Base-by-base conservation (phyloP, 1,140 invertebrate genomes). In the Rhyzopertha dominica region DNA sequence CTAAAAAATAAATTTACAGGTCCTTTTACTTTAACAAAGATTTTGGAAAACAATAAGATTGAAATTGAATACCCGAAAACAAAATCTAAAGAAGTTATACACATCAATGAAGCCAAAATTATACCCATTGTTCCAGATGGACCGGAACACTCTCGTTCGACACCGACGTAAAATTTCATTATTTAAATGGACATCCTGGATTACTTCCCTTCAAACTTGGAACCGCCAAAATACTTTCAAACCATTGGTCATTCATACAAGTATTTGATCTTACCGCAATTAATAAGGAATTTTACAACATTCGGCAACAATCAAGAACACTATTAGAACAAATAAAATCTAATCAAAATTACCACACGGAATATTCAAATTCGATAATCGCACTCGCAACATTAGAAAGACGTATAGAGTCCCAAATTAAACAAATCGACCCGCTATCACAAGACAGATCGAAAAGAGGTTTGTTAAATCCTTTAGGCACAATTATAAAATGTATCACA, bases 51-150 rank as follows among this genome's bases (percentile, higher is more conserved):
- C 30, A 30, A 17, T 16, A 41, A 41, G 30, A 9, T 41, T 16
- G 17, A 41, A 41, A 41, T 41, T 29, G 28, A 34, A 41, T 29
- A 41, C 16, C 26, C 38, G 9, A 41, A 41, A 41, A 41, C 9
- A 29, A 41, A 41, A 9, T 8, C 16, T 1, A 41, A 9, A 4
- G 40, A 43, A 43, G 20, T 36, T 17, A 19, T 43, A 10, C 29
- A 43, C 18, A 43, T 43, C 5, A 43, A 43, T 20, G 40, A 43
- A 36, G 34, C 26, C 34, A 43, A 43, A 43, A 36, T 43, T 5
- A 36, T 24, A 10, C 13, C 29, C 29, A 37, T 43, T 43, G 13
- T 43, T 43, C n/a, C 40, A 43, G 40, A 43, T 40, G 24, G 8
- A 5, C 9, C 5, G 8, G 40, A n/a, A 24, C 10, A 7, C 14